A percentile compares a stretch with the other conserved stretches of the same genome.
phyloP scores from a whole-genome alignment of 2,113 vertebrate species.

The Myrmophylax atrothorax region DNA sequence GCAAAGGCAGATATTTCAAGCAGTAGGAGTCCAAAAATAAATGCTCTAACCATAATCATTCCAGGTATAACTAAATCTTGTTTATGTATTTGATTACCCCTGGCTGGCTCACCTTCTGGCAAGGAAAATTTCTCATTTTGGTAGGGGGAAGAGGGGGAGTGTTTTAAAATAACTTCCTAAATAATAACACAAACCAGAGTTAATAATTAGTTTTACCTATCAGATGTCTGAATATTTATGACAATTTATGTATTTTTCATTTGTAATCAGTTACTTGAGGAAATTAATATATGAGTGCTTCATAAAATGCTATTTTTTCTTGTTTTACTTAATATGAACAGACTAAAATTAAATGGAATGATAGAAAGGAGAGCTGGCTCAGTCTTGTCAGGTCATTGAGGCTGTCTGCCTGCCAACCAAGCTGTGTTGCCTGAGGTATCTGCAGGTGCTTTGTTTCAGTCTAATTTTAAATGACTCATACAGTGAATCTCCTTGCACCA shows the following conservation, averaged over 20 bases:
- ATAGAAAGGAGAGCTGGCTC: not conserved
- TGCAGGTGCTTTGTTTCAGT: conserved; percentile 56
- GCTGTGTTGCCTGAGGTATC: conserved; percentile 10
- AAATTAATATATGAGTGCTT: not conserved
- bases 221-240: conserved; percentile 28
- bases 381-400: conserved; percentile 43
- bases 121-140: not conserved
- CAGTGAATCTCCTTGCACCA: not conserved
- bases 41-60: not conserved
- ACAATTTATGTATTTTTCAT: conserved; percentile 13
- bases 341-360: conserved; percentile 25
- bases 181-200: conserved; percentile 1
- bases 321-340: not conserved
- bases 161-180: conserved; percentile 16
- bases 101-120: conserved; percentile 40
- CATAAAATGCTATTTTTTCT: conserved; percentile 30
- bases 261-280: conserved; percentile 35
- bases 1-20: conserved; percentile 29
- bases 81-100: conserved; percentile 42
- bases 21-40: conserved; percentile 36
- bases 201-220: conserved; percentile 6
- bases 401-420: not conserved
- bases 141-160: not conserved
- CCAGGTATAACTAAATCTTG: conserved; percentile 28
- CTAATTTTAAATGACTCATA: conserved; percentile 50